phyloP scores from a whole-genome alignment of 92 coral and sea anemone genomes.

The Porites rus region DNA sequence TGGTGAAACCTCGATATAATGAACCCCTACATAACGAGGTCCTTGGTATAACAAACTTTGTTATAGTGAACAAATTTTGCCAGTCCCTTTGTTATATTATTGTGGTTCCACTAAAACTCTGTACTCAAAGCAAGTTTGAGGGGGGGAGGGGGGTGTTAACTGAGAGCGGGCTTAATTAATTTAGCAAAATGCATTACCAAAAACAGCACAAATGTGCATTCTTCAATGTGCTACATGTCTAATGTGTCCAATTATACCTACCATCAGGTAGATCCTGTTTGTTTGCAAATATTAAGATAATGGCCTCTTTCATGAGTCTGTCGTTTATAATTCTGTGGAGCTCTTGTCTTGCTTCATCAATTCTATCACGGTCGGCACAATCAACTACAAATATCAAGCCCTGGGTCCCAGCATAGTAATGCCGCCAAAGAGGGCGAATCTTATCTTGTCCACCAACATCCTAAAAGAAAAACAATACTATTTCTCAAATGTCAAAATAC shows the following conservation, averaged over 20 bases:
- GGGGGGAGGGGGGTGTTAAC: too few species aligned
- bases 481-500: too few species aligned
- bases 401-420: constrained; percentile 95
- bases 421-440: constrained; percentile 98
- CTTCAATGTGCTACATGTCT: neutral
- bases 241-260: constrained; percentile 34
- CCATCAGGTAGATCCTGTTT: constrained; percentile 99
- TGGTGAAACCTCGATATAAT: too few species aligned
- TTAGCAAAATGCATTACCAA: neutral
- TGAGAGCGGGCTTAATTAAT: too few species aligned
- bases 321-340: constrained; percentile 90
- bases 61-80: too few species aligned
- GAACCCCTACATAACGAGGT: too few species aligned
- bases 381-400: constrained; percentile 97
- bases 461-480: constrained; percentile 33
- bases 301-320: constrained; percentile 92
- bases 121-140: neutral
- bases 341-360: constrained; percentile 95
- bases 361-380: constrained; percentile 91
- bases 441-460: constrained; percentile 99
- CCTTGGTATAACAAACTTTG: too few species aligned
- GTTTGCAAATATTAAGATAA: constrained; percentile 94
- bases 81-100: too few species aligned
- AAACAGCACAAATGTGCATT: too few species aligned
- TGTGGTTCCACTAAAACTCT: too few species aligned